These are phyloP conservation scores for Seriola dumerili DNA, from an alignment of 2,113 vertebrate species.

Conservation along the genomic window DNA sequence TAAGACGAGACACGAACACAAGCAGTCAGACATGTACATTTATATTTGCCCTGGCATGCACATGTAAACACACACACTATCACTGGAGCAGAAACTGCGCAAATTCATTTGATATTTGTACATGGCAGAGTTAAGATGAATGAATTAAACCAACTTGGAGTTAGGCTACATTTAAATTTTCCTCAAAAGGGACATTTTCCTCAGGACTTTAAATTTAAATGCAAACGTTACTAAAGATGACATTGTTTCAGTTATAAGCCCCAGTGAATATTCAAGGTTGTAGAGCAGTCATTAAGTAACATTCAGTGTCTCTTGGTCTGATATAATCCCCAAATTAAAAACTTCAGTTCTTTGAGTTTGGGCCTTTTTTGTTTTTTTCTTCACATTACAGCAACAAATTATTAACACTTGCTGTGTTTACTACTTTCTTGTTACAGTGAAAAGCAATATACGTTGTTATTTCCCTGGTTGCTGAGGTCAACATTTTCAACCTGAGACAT, in stretches of 20 bases:
- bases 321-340: constrained; percentile 31
- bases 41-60: constrained; percentile 30
- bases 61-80: background rate
- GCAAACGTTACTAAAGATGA: constrained; percentile 33
- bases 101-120: constrained; percentile 54
- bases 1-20: constrained; percentile 13
- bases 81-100: constrained; percentile 38
- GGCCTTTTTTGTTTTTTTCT: constrained; percentile 5
- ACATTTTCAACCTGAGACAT: constrained; percentile 29
- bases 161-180: constrained; percentile 52
- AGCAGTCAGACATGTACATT: background rate
- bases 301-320: constrained; percentile 23
- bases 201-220: constrained; percentile 42
- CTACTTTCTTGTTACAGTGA: constrained; percentile 6
- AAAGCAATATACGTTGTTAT: constrained; percentile 2
- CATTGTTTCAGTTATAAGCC: constrained; percentile 23
- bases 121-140: constrained; percentile 39
- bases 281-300: constrained; percentile 32
- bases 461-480: constrained; percentile 33
- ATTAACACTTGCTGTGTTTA: background rate
- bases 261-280: constrained; percentile 46
- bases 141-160: constrained; percentile 48
- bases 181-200: constrained; percentile 38
- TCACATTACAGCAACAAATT: background rate
- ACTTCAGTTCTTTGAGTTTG: background rate